Base-by-base conservation (phyloP, 2,797 vertebrate genomes). In the Argya squamiceps region DNA sequence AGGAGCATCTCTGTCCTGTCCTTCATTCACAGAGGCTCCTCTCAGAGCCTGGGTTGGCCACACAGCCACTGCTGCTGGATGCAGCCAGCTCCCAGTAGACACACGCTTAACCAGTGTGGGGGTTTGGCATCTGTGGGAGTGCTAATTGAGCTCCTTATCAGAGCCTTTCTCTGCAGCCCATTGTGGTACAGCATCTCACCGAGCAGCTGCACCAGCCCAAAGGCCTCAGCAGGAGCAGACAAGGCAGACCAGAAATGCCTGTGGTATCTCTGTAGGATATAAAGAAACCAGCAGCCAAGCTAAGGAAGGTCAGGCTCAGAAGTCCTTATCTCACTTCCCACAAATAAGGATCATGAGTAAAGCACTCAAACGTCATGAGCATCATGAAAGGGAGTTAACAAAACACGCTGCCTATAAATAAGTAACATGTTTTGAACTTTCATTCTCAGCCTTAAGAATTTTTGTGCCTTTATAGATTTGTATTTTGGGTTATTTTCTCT, bases 281-380 rank as follows among this genome's bases (percentile, higher is more conserved):
- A 69, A 37, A 84, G 88, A 59, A 68, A 83, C 71, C 63, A 36
- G 60, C 60, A 1, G 4, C 37, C 0, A 0, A 77, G 74, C 92
- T 84, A 22, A 76, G 85, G 62, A 88, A 37, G 65, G 92, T 86
- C 93, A 94, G 80, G 13, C 3, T 2, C 65, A 79, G 62, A 69
- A 88, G 92, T 81, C 65, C 50, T 94, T 96, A 96, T 95, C 94
- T 96, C 19, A 2, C 50, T 96, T 94, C 92, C 90, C 11, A 3
- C 80, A 93, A 96, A 93, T 76, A 29, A 84, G 80, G 92, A 79
- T 95, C 89, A 81, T 81, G 77, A 94, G 69, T 71, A 81, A 95
- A 93, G 90, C 71, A 69, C 92, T 94, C 46, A 64, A 73, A 74
- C 75, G n/a, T 89, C 56, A 53, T 50, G 20, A 88, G 41, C 78